phyloP scores from a whole-genome alignment of 1,140 invertebrate species.

The Frieseomelitta varia region DNA sequence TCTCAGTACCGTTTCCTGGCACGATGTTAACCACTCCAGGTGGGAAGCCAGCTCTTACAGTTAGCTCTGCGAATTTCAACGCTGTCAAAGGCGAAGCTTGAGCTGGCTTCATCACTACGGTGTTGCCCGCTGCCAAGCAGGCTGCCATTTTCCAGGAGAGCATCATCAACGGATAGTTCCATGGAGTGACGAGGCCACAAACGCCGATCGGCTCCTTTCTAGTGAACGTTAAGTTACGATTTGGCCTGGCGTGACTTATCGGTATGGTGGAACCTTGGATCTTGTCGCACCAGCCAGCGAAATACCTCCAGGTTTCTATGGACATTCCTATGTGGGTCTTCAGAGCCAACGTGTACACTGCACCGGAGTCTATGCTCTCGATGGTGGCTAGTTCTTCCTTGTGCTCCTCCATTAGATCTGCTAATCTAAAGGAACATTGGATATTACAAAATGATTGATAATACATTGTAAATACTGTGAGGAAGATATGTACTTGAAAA shows the following conservation, averaged over 20 bases:
- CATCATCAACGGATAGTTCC: slow-evolving; percentile 99
- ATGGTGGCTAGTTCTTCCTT: slow-evolving; percentile 97
- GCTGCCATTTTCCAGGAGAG: slow-evolving; percentile 99
- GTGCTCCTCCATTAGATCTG: slow-evolving; percentile 96
- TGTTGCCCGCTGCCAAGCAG: slow-evolving; percentile 96
- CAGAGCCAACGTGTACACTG: slow-evolving; percentile 96
- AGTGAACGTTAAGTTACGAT: slow-evolving; percentile 94
- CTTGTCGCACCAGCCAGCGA: slow-evolving; percentile 97
- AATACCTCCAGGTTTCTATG: slow-evolving; percentile 95
- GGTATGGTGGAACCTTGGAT: slow-evolving; percentile 96
- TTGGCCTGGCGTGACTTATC: slow-evolving; percentile 93
- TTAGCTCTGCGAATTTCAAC: slow-evolving; percentile 95
- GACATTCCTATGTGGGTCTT: slow-evolving; percentile 98
- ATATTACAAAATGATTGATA: background rate
- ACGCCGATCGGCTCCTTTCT: slow-evolving; percentile 95
- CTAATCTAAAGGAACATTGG: slow-evolving; percentile 84
- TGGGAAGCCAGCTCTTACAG: slow-evolving; percentile 93
- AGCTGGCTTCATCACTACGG: slow-evolving; percentile 96
- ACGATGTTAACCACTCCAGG: slow-evolving; percentile 97
- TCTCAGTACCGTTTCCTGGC: slow-evolving; percentile 89
- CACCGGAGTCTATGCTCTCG: slow-evolving; percentile 95
- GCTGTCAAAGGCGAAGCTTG: slow-evolving; percentile 96
- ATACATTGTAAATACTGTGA: background rate
- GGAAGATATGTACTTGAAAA: slow-evolving; percentile 85
- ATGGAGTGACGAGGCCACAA: slow-evolving; percentile 97